phyloP scores from a whole-genome alignment of 2,888 invertebrate species.

The Acronicta alni region DNA sequence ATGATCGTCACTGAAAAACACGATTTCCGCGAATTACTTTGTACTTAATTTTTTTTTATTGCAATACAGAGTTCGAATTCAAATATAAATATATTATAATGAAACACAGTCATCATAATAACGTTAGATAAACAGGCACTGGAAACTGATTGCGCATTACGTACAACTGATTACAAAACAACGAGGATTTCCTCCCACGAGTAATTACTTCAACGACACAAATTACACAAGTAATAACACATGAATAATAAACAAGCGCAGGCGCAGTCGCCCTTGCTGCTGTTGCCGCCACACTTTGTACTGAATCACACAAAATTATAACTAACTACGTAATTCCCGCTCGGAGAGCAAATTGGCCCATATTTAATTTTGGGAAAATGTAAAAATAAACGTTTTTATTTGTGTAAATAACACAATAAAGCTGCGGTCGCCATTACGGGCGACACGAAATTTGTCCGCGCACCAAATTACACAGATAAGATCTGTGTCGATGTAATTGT shows the following conservation, averaged over 20 bases:
- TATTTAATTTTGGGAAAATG: slow-evolving; percentile 90
- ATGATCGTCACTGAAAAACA: slow-evolving; percentile 40
- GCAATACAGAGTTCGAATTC: slow-evolving; percentile 60
- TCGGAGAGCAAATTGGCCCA: slow-evolving; percentile 80
- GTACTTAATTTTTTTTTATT: slow-evolving; percentile 58
- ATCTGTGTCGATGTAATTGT: slow-evolving; percentile 87
- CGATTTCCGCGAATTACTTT: slow-evolving; percentile 65
- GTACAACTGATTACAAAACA: slow-evolving; percentile 80
- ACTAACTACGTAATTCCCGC: slow-evolving; percentile 81
- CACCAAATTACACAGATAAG: slow-evolving; percentile 85
- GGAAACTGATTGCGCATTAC: slow-evolving; percentile 76
- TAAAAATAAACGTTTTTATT: slow-evolving; percentile 89
- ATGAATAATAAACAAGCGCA: slow-evolving; percentile 71
- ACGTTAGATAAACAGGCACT: slow-evolving; percentile 76
- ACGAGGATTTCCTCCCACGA: slow-evolving; percentile 82
- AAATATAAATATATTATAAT: slow-evolving; percentile 82
- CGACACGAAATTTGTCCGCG: slow-evolving; percentile 80
- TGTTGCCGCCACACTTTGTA: slow-evolving; percentile 44
- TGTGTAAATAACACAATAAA: slow-evolving; percentile 90
- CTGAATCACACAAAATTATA: slow-evolving; percentile 76
- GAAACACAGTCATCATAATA: slow-evolving; percentile 82
- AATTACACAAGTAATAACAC: slow-evolving; percentile 81
- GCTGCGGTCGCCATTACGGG: slow-evolving; percentile 79
- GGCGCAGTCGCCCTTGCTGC: slow-evolving; percentile 48
- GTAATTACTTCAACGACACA: slow-evolving; percentile 79